phyloP scores from a whole-genome alignment of 2,113 vertebrate genomes.

The Psophia crepitans region DNA sequence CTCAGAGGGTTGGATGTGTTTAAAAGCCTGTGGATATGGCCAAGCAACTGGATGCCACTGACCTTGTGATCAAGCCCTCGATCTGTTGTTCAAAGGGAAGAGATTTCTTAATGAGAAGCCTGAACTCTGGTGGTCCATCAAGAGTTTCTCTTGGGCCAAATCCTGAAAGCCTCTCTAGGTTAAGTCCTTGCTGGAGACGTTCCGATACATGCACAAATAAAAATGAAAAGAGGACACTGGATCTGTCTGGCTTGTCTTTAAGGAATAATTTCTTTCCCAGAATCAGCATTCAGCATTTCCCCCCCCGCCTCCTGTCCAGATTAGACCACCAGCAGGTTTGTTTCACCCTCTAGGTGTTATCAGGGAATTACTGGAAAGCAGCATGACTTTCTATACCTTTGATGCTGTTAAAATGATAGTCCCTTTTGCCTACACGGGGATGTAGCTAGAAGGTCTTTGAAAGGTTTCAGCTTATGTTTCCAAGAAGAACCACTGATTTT shows the following conservation, averaged over 20 bases:
- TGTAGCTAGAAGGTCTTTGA: constrained; percentile 34
- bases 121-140: not conserved
- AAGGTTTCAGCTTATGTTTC: constrained; percentile 32
- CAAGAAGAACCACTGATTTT: not conserved
- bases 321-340: constrained; percentile 42
- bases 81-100: not conserved
- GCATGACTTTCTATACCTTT: constrained; percentile 7
- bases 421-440: not conserved
- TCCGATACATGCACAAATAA: not conserved
- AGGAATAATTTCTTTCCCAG: constrained; percentile 15
- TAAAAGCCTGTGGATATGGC: not conserved
- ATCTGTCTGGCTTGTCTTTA: not conserved
- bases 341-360: constrained; percentile 47
- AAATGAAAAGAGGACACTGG: not conserved
- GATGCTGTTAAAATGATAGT: constrained; percentile 27
- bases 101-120: not conserved
- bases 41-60: not conserved
- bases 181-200: not conserved
- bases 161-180: not conserved
- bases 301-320: not conserved
- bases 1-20: not conserved
- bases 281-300: not conserved
- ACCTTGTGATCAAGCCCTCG: not conserved
- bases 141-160: not conserved
- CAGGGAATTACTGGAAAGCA: constrained; percentile 53